Conservation (phyloP, 2,797 vertebrate species). For the Pteropus rufus region DNA sequence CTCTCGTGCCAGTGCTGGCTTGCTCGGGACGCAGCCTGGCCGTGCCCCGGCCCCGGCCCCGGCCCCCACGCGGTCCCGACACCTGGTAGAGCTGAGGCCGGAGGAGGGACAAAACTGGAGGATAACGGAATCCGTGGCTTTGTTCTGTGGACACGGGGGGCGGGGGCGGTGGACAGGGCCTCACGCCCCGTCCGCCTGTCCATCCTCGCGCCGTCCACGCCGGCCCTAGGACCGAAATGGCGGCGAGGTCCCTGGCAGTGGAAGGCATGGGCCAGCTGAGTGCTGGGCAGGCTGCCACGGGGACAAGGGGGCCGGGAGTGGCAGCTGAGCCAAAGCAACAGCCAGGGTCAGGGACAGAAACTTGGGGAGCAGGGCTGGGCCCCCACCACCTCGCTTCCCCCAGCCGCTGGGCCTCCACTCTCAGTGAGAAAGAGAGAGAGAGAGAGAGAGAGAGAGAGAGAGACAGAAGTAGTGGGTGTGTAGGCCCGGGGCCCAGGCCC, state of each 20-base stretch:
- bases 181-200: neutral
- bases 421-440: neutral
- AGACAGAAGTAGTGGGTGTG: neutral
- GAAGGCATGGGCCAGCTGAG: slow-evolving; percentile 25
- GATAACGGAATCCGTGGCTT: slow-evolving; percentile 81
- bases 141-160: slow-evolving; percentile 64
- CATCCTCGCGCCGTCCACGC: neutral
- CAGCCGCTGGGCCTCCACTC: neutral
- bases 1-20: slow-evolving; percentile 17
- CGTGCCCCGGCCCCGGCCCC: slow-evolving; percentile 66
- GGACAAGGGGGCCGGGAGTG: neutral
- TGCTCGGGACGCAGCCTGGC: slow-evolving; percentile 53
- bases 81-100: slow-evolving; percentile 80
- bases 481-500: neutral
- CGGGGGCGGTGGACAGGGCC: neutral
- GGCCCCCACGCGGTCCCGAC: slow-evolving; percentile 72
- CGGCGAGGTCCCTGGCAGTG: neutral
- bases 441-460: neutral
- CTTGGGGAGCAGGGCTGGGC: neutral
- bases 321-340: neutral
- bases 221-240: neutral
- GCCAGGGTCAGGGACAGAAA: neutral
- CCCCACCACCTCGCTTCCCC: neutral
- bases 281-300: neutral
- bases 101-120: slow-evolving; percentile 83